Percentiles rank a stretch among this genome's conserved stretches.
These are phyloP conservation scores for Prionailurus viverrinus DNA, from an alignment of 2,113 vertebrate species.

Conservation along the genomic window DNA sequence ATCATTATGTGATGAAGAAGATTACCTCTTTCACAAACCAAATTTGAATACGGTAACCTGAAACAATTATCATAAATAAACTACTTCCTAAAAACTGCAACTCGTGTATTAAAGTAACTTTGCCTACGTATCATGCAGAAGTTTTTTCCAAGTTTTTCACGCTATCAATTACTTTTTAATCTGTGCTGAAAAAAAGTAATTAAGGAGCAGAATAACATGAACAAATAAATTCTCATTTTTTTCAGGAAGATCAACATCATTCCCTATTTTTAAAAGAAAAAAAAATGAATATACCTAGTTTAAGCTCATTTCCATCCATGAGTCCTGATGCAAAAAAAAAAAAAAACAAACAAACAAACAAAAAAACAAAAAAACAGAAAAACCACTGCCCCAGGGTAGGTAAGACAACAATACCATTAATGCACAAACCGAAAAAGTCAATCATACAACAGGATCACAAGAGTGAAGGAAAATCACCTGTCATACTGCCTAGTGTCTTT, in stretches of 20 bases:
- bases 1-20: neutral
- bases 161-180: conserved; percentile 1
- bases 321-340: neutral
- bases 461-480: neutral
- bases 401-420: neutral
- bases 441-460: neutral
- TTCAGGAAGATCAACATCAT: neutral
- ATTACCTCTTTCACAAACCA: neutral
- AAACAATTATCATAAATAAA: conserved; percentile 45
- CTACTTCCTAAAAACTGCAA: conserved; percentile 20
- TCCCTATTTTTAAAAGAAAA: neutral
- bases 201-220: neutral
- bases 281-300: neutral
- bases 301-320: neutral
- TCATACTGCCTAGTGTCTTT: neutral
- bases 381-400: neutral
- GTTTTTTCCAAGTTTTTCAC: neutral
- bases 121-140: neutral
- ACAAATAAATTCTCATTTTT: neutral
- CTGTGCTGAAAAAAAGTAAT: neutral
- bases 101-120: neutral
- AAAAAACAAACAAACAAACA: neutral
- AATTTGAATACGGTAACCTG: neutral
- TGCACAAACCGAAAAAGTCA: neutral
- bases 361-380: neutral